Percentiles rank a stretch among this genome's conserved stretches.
Evolutionary conservation across 2,888 invertebrate genomes (phyloP).

Genomic region (Elegia similella): DNA sequence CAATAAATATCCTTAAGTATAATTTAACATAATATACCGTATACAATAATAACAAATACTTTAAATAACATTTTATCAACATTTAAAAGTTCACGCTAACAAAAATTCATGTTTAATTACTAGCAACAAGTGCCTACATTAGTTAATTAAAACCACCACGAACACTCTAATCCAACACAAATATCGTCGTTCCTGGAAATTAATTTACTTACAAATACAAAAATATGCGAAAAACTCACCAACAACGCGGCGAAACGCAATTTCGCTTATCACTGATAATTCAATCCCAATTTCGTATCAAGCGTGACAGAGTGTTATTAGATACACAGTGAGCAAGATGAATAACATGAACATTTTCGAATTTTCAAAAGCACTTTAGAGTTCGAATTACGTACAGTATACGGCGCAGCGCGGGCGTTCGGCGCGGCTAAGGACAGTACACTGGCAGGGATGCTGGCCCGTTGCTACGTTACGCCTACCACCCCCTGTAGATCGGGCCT

Average conservation of each 20-base stretch:
- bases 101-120: background rate
- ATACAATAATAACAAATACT: no score
- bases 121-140: background rate
- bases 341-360: slow-evolving; percentile 69
- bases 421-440: slow-evolving; percentile 50
- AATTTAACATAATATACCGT: no score
- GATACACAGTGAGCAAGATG: slow-evolving; percentile 70
- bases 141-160: background rate
- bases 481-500: slow-evolving; percentile 54
- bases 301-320: slow-evolving; percentile 72
- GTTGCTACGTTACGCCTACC: slow-evolving; percentile 77
- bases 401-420: slow-evolving; percentile 50
- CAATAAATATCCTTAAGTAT: no score
- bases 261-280: slow-evolving; percentile 48
- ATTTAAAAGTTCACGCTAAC: background rate
- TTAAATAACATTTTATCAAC: background rate
- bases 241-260: slow-evolving; percentile 36
- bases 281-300: slow-evolving; percentile 45
- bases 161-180: background rate
- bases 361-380: slow-evolving; percentile 4
- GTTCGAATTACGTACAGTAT: background rate
- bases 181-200: slow-evolving; percentile 6
- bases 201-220: background rate
- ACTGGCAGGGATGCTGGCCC: slow-evolving; percentile 76
- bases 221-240: slow-evolving; percentile 30